A percentile compares a stretch with the other conserved stretches of the same genome.
These are phyloP conservation scores for Sminthurinus aureus DNA, from an alignment of 2,888 invertebrate species.

Conservation along the genomic window DNA sequence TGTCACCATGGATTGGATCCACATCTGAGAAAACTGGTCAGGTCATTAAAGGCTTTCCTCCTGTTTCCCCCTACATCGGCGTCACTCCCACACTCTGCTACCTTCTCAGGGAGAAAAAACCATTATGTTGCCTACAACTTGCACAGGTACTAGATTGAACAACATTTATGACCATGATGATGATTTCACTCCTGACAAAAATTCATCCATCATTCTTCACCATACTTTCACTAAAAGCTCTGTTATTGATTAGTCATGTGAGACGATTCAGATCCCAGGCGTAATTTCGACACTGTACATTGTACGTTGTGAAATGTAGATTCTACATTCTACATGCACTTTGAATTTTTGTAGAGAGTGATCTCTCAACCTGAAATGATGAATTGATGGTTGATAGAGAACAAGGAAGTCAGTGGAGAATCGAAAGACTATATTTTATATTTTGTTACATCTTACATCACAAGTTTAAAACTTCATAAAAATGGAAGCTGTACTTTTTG, in stretches of 20 bases:
- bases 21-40: conserved; percentile 49
- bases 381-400: too few relatives aligned
- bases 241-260: too few relatives aligned
- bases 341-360: too few relatives aligned
- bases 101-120: conserved; percentile 92
- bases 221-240: too few relatives aligned
- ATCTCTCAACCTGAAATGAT: too few relatives aligned
- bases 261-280: background rate
- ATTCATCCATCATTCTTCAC: background rate
- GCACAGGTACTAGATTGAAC: conserved; percentile 78
- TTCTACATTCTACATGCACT: too few relatives aligned
- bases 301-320: background rate
- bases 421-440: too few relatives aligned
- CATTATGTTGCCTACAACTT: conserved; percentile 92
- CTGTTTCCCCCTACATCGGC: conserved; percentile 96
- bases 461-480: too few relatives aligned
- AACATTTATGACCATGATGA: background rate
- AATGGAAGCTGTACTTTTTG: too few relatives aligned
- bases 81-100: conserved; percentile 98
- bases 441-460: too few relatives aligned
- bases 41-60: conserved; percentile 89
- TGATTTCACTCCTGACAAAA: background rate
- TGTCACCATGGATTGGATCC: conserved; percentile 72
- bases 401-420: too few relatives aligned
- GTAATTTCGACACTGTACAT: background rate